Percentiles rank a stretch among this genome's conserved stretches.
phyloP scores from a whole-genome alignment of 2,113 vertebrate genomes.

The Oncorhynchus nerka region DNA sequence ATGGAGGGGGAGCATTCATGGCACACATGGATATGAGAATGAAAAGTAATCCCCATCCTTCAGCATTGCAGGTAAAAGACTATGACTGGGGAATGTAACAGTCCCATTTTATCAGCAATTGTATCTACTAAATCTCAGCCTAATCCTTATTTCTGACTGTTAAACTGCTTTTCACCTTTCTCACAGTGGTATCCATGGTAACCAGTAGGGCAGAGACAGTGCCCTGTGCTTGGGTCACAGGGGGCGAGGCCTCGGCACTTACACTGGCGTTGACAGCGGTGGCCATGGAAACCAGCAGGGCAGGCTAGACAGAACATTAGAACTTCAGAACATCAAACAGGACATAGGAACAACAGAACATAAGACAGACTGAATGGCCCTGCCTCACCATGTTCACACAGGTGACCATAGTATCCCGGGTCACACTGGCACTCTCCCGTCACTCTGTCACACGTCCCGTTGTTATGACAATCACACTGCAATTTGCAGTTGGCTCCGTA shows the following conservation, averaged over 20 bases:
- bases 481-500: slow-evolving; percentile 82
- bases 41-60: no score
- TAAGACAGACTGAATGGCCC: no score
- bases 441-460: slow-evolving; percentile 74
- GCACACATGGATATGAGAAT: no score
- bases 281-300: slow-evolving; percentile 82
- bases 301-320: slow-evolving; percentile 80
- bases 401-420: slow-evolving; percentile 80
- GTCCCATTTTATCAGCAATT: no score
- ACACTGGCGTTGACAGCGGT: slow-evolving; percentile 76
- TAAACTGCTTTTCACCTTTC: slow-evolving; percentile 66
- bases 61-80: no score
- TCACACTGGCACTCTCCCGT: slow-evolving; percentile 80
- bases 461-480: slow-evolving; percentile 79
- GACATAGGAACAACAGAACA: no score
- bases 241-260: slow-evolving; percentile 75
- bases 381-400: slow-evolving; percentile 86
- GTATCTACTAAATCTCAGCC: no score
- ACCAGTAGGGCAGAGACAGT: slow-evolving; percentile 80
- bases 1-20: no score
- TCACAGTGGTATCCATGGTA: slow-evolving; percentile 77
- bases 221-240: slow-evolving; percentile 78
- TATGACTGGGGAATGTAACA: no score
- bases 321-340: no score
- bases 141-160: no score